Percentiles rank a stretch among this genome's conserved stretches.
phyloP scores from a whole-genome alignment of 2,113 vertebrate genomes.

The Heloderma charlesbogerti region DNA sequence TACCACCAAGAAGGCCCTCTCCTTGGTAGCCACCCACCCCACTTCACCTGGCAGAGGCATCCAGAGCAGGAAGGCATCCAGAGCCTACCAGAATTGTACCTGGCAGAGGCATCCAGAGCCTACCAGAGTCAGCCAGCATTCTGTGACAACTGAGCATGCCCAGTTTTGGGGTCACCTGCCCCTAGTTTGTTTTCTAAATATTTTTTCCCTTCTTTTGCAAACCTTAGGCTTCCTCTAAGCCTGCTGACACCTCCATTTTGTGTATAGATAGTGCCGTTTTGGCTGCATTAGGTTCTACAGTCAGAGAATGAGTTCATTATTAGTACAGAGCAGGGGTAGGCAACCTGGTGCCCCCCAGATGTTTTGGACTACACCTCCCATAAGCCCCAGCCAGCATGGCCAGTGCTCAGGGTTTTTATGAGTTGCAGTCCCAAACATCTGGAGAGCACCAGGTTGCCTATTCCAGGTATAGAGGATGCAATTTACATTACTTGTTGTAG shows the following conservation, averaged over 20 bases:
- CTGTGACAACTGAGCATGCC: neutral
- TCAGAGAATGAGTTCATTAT: neutral
- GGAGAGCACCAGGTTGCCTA: too few relatives aligned
- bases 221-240: neutral
- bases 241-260: neutral
- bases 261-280: neutral
- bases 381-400: too few relatives aligned
- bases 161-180: neutral
- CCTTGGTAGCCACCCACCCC: neutral
- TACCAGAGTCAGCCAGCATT: neutral
- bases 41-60: neutral
- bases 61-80: neutral
- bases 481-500: neutral
- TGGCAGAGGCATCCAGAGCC: neutral
- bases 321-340: neutral
- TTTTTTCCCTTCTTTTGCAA: neutral
- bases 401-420: too few relatives aligned
- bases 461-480: neutral
- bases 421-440: too few relatives aligned
- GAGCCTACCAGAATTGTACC: too few relatives aligned
- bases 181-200: neutral
- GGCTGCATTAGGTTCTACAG: neutral
- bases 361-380: too few relatives aligned
- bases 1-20: neutral
- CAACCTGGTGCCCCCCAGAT: too few relatives aligned